Percentiles rank a stretch among this genome's conserved stretches.
Evolutionary conservation across 2,888 invertebrate genomes (phyloP).

Genomic region (Adela reaumurella): DNA sequence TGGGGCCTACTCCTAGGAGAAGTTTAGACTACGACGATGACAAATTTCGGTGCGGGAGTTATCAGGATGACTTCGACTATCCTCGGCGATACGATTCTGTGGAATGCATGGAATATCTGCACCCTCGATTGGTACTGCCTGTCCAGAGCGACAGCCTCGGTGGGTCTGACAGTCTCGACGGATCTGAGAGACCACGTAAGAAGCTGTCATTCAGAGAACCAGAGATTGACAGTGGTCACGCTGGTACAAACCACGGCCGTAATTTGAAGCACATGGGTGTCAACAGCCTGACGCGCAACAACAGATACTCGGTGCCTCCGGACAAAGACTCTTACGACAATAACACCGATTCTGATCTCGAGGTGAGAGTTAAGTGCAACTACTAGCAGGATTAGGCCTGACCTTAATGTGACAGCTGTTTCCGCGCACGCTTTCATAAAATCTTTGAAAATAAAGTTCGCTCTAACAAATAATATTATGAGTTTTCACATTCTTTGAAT

Average conservation of each 20-base stretch:
- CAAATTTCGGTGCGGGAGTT: conserved; percentile 21
- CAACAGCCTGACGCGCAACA: conserved; percentile 32
- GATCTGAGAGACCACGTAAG: conserved; percentile 67
- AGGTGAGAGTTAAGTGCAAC: no score
- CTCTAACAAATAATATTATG: no score
- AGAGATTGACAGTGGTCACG: no score
- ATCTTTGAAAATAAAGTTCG: no score
- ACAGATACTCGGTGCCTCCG: conserved; percentile 27
- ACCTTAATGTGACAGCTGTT: no score
- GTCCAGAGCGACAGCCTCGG: conserved; percentile 32
- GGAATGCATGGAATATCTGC: conserved; percentile 34
- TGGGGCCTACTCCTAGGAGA: conserved; percentile 28
- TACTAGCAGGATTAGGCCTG: no score
- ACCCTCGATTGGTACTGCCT: conserved; percentile 40
- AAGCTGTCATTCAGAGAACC: conserved; percentile 87
- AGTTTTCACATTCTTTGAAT: no score
- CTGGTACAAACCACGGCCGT: conserved; percentile 31
- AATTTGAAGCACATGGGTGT: conserved; percentile 46
- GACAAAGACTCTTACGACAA: conserved; percentile 21
- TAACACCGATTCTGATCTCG: conserved; percentile 45
- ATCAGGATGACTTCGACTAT: conserved; percentile 23
- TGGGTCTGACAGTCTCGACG: conserved; percentile 27
- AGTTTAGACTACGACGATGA: conserved; percentile 26
- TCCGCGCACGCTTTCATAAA: no score
- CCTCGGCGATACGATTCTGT: conserved; percentile 31